Conservation (phyloP, 1,140 invertebrate genomes). For the Nasonia giraulti region DNA sequence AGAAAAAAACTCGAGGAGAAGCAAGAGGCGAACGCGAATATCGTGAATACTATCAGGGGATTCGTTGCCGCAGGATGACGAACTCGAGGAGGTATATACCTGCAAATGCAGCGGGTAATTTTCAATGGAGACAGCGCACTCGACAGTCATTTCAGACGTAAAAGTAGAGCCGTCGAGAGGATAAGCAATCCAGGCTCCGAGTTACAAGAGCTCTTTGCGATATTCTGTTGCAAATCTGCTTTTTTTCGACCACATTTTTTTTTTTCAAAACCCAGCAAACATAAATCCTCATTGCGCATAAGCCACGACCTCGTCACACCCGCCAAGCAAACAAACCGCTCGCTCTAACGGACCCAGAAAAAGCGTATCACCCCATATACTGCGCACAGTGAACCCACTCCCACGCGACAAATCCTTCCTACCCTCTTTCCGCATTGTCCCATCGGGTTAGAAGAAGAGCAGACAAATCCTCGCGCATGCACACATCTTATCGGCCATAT, state of each 20-base stretch:
- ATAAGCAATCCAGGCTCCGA: background rate
- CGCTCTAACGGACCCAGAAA: too few species aligned
- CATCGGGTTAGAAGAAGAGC: background rate
- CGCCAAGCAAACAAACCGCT: background rate
- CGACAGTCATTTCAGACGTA: background rate
- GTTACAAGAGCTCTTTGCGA: background rate
- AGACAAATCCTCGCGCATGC: background rate
- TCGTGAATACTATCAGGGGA: background rate
- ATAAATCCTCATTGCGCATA: too few species aligned
- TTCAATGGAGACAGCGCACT: background rate
- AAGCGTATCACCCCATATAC: too few species aligned
- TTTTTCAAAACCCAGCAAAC: too few species aligned
- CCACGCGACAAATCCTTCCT: background rate
- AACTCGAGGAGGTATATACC: background rate
- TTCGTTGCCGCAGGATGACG: background rate
- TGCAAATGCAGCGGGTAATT: background rate
- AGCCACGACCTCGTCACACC: background rate
- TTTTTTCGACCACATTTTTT: too few species aligned
- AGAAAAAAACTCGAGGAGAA: too few species aligned
- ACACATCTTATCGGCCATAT: background rate
- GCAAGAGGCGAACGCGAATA: too few species aligned
- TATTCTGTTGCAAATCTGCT: background rate
- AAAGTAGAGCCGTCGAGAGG: background rate
- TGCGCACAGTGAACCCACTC: too few species aligned
- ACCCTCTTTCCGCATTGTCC: background rate